Percentiles rank a stretch among this genome's conserved stretches.
These are phyloP conservation scores for Euproctis similis DNA, from an alignment of 2,888 invertebrate species.

Conservation along the genomic window DNA sequence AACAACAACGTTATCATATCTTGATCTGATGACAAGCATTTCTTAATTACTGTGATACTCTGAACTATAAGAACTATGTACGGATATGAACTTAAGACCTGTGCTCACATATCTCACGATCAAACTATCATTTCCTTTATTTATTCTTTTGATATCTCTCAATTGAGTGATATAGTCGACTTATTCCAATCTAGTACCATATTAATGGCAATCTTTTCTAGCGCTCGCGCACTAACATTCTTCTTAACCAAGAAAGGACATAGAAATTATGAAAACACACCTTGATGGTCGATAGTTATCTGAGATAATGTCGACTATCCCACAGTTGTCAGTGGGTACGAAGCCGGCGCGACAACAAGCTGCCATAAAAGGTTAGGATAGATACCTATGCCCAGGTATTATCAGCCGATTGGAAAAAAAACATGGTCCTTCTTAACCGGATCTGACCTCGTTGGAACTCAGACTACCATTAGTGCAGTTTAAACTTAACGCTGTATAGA, in stretches of 20 bases:
- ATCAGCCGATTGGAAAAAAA: constrained; percentile 64
- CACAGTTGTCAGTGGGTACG: constrained; percentile 70
- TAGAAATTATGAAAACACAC: constrained; percentile 62
- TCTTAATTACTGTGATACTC: no score
- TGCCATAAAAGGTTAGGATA: constrained; percentile 62
- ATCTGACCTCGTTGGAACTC: constrained; percentile 57
- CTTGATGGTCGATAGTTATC: constrained; percentile 58
- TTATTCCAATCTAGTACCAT: constrained; percentile 6
- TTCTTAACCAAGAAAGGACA: constrained; percentile 36
- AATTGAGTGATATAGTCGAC: no score
- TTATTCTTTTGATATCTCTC: no score
- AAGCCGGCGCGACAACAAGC: constrained; percentile 46
- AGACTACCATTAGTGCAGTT: constrained; percentile 30
- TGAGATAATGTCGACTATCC: constrained; percentile 53
- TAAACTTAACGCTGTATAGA: no score
- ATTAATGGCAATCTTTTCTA: constrained; percentile 14
- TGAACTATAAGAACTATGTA: no score
- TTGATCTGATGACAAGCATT: no score
- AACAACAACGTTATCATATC: no score
- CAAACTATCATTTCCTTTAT: no score
- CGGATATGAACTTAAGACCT: no score
- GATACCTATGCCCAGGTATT: constrained; percentile 44
- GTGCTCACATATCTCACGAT: no score
- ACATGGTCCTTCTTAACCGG: constrained; percentile 58
- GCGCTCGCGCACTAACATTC: constrained; percentile 16